These are phyloP conservation scores for Tamias sibiricus DNA, from an alignment of 2,113 vertebrate species.

Conservation along the genomic window DNA sequence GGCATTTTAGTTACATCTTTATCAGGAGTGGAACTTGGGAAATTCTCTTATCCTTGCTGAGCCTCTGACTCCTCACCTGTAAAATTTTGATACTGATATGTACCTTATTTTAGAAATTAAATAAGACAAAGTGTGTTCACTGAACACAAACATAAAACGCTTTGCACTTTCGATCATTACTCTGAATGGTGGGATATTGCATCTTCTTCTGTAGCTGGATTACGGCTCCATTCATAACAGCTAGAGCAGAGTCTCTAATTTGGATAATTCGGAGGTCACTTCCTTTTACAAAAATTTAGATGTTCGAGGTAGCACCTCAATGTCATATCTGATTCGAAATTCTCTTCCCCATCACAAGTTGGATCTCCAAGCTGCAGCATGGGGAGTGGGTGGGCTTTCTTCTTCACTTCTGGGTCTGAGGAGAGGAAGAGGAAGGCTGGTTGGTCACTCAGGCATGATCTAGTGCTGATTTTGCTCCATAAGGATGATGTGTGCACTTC, in stretches of 20 bases:
- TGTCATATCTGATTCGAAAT: not conserved
- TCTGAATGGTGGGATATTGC: not conserved
- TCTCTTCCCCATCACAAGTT: not conserved
- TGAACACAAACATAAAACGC: not conserved
- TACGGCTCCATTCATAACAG: not conserved
- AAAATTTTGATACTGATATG: not conserved
- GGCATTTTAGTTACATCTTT: not conserved
- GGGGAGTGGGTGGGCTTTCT: not conserved
- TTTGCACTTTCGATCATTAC: not conserved
- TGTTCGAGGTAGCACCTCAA: not conserved
- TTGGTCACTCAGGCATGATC: fast-evolving
- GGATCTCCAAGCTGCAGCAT: not conserved
- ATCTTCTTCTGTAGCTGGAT: not conserved
- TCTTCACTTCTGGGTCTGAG: not conserved
- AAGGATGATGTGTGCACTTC: fast-evolving
- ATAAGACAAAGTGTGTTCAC: not conserved
- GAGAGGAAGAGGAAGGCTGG: no score
- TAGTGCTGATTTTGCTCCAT: not conserved
- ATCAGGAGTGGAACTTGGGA: not conserved
- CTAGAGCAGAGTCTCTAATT: not conserved
- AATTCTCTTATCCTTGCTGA: not conserved
- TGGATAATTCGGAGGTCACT: not conserved
- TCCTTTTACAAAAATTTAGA: not conserved
- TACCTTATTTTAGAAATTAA: not conserved
- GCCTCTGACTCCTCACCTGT: not conserved